phyloP scores from a whole-genome alignment of 2,797 vertebrate species.

The Sarcoramphus papa region DNA sequence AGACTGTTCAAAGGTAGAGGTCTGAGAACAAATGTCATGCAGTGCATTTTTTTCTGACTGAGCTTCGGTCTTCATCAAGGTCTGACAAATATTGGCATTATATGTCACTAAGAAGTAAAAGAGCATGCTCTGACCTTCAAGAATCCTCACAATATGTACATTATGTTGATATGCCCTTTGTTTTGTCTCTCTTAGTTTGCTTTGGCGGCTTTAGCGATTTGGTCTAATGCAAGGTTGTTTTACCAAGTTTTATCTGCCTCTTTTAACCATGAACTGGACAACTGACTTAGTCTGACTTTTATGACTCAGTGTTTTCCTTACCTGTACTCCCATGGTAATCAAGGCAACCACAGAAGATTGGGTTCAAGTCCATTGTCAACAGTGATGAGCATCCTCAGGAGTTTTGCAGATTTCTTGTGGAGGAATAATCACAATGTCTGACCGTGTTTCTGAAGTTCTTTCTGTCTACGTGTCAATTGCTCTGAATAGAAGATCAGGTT shows the following conservation, averaged over 20 bases:
- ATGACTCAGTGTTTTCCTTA: background rate
- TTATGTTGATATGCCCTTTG: constrained; percentile 82
- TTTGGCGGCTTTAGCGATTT: constrained; percentile 50
- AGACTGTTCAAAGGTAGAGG: constrained; percentile 39
- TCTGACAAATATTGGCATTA: constrained; percentile 79
- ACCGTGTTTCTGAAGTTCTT: background rate
- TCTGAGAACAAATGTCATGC: constrained; percentile 71
- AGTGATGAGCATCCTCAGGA: background rate
- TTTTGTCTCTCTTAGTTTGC: constrained; percentile 71
- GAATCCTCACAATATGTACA: constrained; percentile 74
- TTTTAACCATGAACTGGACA: constrained; percentile 54
- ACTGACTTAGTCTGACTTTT: background rate
- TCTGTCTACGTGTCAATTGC: background rate
- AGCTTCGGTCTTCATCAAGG: constrained; percentile 71
- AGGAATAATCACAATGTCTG: background rate
- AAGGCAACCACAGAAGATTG: background rate
- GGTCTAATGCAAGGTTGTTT: constrained; percentile 49
- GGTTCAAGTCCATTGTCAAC: background rate
- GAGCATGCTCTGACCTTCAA: constrained; percentile 79
- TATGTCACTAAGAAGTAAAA: constrained; percentile 77
- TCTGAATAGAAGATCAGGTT: background rate
- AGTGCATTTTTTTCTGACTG: constrained; percentile 39
- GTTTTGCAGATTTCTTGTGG: background rate
- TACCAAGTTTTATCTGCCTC: constrained; percentile 52
- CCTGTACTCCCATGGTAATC: background rate